A percentile compares a stretch with the other conserved stretches of the same genome.
These are phyloP conservation scores for Pteria penguin DNA, from an alignment of 2,888 invertebrate genomes.

Conservation along the genomic window DNA sequence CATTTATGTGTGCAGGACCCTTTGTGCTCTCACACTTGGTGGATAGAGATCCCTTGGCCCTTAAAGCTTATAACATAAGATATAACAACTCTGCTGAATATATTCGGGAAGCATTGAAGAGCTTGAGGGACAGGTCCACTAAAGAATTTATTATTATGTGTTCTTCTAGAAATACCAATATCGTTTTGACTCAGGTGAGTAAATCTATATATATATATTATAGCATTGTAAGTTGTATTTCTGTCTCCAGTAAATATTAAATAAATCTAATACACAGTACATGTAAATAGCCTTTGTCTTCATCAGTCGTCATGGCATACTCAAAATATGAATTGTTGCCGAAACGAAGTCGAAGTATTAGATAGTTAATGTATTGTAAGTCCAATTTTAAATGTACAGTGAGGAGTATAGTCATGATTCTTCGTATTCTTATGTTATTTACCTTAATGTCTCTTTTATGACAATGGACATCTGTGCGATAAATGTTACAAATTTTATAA, in stretches of 20 bases:
- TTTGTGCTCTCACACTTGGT: slow-evolving; percentile 27
- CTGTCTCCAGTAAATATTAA: too few species aligned
- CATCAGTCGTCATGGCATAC: too few species aligned
- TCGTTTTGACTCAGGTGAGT: slow-evolving; percentile 66
- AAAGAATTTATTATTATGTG: slow-evolving; percentile 63
- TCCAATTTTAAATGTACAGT: neutral
- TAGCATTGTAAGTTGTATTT: too few species aligned
- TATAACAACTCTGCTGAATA: slow-evolving; percentile 49
- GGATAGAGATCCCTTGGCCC: slow-evolving; percentile 44
- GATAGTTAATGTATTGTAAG: neutral
- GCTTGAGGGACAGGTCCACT: slow-evolving; percentile 61
- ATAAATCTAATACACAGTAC: too few species aligned
- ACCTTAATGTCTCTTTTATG: too few species aligned
- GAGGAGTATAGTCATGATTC: too few species aligned
- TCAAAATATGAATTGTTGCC: too few species aligned
- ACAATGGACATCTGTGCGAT: too few species aligned
- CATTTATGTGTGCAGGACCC: slow-evolving; percentile 28
- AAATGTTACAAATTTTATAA: too few species aligned
- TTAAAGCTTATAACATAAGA: slow-evolving; percentile 60
- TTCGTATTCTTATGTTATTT: too few species aligned
- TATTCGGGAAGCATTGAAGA: slow-evolving; percentile 61
- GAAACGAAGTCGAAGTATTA: neutral
- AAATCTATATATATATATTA: too few species aligned
- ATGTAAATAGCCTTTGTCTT: too few species aligned
- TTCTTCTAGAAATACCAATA: slow-evolving; percentile 53